Base-by-base conservation (phyloP, 2,113 vertebrate genomes). In the Plecotus auritus region DNA sequence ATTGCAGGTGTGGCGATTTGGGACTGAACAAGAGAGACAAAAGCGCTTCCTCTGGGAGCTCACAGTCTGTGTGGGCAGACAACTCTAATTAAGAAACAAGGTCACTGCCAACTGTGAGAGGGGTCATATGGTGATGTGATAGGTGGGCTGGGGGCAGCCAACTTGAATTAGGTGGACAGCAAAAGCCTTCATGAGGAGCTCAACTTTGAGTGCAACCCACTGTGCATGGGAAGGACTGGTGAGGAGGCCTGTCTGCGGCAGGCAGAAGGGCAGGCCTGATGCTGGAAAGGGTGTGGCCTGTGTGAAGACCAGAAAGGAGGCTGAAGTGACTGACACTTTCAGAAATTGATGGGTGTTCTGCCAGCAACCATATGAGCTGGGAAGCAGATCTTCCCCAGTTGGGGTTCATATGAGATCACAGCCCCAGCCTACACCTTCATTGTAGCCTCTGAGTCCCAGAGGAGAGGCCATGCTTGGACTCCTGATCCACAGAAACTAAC, bases 1-100 rank as follows among this genome's bases (percentile, higher is more conserved):
- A 16, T 28, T n/a, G 7, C 7, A 23, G 12, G 61, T 37, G 28
- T 83, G 54, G 16, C 0, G 0, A 14, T 42, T 49, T 5, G 7
- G 51, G 70, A 47, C 84, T 9, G 37, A 78, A 32, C 7, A 22
- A 45, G 72, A 66, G 35, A 67, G 17, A 16, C 11, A 59, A 26
- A 76, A 64, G 1, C 23, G 37, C 20, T 45, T 51, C 82, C 66
- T 66, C 28, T 14, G 32, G 49, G 54, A 73, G 2, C 40, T 54
- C 20, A 13, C 13, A 8, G 22, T 28, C 35, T 40, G 14, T 4
- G 10, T 10, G 47, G 9, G 14, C n/a, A 61, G 59, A 56, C 7
- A 20, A 9, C 28, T 5, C 4, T 17, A 59, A 84, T 20, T 47
- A 9, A 47, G 45, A 85, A 77, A 28, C 9, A 17, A 51, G 49